Evolutionary conservation across 2,888 invertebrate species (phyloP), one percentile per base, ranked within the genome.

Genomic region (Steinernema hermaphroditum): DNA sequence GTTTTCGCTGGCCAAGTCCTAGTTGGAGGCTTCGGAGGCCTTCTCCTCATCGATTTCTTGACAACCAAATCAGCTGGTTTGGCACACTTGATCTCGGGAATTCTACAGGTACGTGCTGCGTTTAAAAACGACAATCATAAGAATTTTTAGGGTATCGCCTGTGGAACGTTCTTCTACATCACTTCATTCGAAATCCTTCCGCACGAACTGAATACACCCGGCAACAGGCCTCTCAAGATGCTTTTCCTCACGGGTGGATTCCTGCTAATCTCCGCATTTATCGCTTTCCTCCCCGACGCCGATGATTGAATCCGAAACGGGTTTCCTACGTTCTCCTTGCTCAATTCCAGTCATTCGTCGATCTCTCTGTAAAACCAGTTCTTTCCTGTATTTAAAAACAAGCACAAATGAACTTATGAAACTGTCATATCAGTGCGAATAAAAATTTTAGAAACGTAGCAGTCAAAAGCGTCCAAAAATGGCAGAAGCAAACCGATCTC

Each of bases 121-220:
- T 37, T 32, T 41, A 37, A 37, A 12, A 27, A 27, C 69, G 69
- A 9, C 19, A 41, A 22, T 68, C 27, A 19, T 8, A 8, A 9
- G 9, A 22, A 50, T 9, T 62, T 76, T 77, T 69, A 94, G 89
- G 94, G 94, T 1, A 88, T 96, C 74, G 95, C 96, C 0, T 92
- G 93, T 62, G 96, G 96, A 16, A 96, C 96, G 0, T 90, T 96
- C 54, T 89, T 96, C 2, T 96, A 95, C 88, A 94, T 96, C 19
- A 94, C 95, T n/a, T 95, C 95, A 89, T 95, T 96, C 88, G 96
- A 96, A 89, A 93, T 96, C 72, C 90, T 96, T 83, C 91, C 92
- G 6, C 89, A 92, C 75, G 92, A 92, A 82, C 71, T 87, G 8
- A 80, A 81, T 69, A 49, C 76, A 32, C 75, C 70, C 0, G 77